A percentile compares a stretch with the other conserved stretches of the same genome.
phyloP scores from a whole-genome alignment of 2,113 vertebrate genomes.

The Pithys albifrons region DNA sequence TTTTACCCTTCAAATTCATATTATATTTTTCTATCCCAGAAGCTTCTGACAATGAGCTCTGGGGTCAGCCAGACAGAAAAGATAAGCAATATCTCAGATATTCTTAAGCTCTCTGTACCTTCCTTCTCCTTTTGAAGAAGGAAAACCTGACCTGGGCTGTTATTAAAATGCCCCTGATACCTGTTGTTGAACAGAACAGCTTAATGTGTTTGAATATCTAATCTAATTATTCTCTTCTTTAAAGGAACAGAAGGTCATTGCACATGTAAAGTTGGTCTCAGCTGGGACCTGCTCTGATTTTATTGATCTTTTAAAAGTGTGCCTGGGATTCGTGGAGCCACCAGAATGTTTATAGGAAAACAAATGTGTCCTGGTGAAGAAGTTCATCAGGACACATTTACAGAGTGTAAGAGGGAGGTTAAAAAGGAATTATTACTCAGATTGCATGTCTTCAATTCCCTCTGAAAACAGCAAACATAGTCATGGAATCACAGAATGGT shows the following conservation, averaged over 20 bases:
- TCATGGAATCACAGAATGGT: neutral
- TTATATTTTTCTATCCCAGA: neutral
- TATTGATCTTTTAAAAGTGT: neutral
- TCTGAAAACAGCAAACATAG: neutral
- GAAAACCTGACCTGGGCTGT: neutral
- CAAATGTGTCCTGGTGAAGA: neutral
- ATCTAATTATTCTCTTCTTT: neutral
- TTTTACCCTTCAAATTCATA: neutral
- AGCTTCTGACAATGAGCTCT: neutral
- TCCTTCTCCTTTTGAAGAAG: neutral
- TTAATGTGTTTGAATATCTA: neutral
- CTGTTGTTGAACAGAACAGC: neutral
- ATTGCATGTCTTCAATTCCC: neutral
- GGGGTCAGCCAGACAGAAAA: neutral
- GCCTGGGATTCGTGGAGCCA: neutral
- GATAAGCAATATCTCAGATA: neutral
- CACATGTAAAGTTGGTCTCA: neutral
- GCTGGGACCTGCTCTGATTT: neutral
- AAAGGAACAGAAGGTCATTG: neutral
- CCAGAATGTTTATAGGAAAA: neutral
- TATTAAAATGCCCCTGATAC: neutral
- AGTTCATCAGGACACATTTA: neutral
- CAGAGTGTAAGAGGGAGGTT: accelerated
- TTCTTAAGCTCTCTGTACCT: accelerated
- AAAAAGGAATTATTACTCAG: neutral